Base-by-base conservation (phyloP, 1,140 invertebrate species). In the Pomacea maculata region DNA sequence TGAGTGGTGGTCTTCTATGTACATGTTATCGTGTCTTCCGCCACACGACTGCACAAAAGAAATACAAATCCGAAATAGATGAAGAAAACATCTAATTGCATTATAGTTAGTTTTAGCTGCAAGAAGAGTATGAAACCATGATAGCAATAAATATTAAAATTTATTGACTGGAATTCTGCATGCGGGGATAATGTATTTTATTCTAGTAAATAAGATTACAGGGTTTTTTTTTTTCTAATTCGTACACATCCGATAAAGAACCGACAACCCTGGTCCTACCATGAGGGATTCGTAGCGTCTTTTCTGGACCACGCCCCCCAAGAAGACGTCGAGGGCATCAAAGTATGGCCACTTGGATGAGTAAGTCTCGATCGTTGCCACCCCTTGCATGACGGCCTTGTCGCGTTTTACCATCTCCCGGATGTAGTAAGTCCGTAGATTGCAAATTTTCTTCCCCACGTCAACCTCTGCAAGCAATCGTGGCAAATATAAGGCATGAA, bases 371-470 rank as follows among this genome's bases (percentile, higher is more conserved):
- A 12, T 11, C 4, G 75, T 67, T 45, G 19, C 45, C 75, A 52
- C 61, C 17, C 75, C 75, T 2, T 52, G 25, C 64, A 67, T 21
- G 17, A 77, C 14, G 8, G 64, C 75, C 21, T 77, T 77, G 64
- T 77, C 75, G 64, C 75, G 25, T 65, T 77, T 77, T 14, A 77
- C 54, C 75, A 77, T 67, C n/a, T 77, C 75, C 12, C 75, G 75
- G 21, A 77, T 25, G 34, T 77, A 77, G 9, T 77, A 77, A 11
- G 75, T 77, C 34, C 75, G 25, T 65, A 77, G 64, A 65, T 77
- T 77, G 21, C 75, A 67, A 65, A 77, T 77, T 63, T 77, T 77
- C 64, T 77, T 77, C n/a, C 75, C 64, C 63, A 77, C 75, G 64
- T 77, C 75, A 61, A 77, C 75, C 63, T 77, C 75, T 77, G 67